Evolutionary conservation across 2,113 vertebrate genomes (phyloP), one percentile per base, ranked within the genome.

Genomic region (Misgurnus anguillicaudatus): DNA sequence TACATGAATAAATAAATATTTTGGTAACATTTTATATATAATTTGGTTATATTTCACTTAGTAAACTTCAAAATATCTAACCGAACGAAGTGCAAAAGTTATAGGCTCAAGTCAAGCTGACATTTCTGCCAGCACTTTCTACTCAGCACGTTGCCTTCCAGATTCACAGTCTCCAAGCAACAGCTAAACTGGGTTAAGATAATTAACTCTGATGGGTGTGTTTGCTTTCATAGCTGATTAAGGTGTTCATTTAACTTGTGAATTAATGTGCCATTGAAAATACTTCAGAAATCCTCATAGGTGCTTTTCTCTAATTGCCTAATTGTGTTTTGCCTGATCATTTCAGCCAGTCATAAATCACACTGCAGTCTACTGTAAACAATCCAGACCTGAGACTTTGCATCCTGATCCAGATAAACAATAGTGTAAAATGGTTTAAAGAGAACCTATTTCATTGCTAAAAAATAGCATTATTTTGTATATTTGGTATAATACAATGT

Each of bases 211-310:
- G 85, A 91, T 89, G 83, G 89, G 87, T 82, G 88, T 86, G 89
- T 91, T 92, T 91, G 90, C 89, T 92, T 92, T 92, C 88, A 88
- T 85, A 88, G 86, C 87, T 88, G 89, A 91, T 91, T 90, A 91
- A 90, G 87, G 87, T 86, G 89, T 88, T 87, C 80, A 73, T 85
- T 83, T 86, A 90, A 87, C 83, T 82, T 76, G 66, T 51, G 83
- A 89, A 86, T 90, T 88, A 88, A 89, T 83, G 82, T 83, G 88
- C 85, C 80, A 85, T 87, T 80, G 24, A 81, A 89, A 91, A 90
- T 86, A 87, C 89, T 90, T 90, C 84, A 80, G 75, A 90, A 91
- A 86, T 89, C 77, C 87, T 86, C 81, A 71, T 14, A 55, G 82
- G 87, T 82, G 80, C 83, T 83, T 38, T 71, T 86, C 77, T 71